Percentiles rank a stretch among this genome's conserved stretches.
Evolutionary conservation across 2,888 invertebrate species (phyloP).

Genomic region (Allygus modestus): DNA sequence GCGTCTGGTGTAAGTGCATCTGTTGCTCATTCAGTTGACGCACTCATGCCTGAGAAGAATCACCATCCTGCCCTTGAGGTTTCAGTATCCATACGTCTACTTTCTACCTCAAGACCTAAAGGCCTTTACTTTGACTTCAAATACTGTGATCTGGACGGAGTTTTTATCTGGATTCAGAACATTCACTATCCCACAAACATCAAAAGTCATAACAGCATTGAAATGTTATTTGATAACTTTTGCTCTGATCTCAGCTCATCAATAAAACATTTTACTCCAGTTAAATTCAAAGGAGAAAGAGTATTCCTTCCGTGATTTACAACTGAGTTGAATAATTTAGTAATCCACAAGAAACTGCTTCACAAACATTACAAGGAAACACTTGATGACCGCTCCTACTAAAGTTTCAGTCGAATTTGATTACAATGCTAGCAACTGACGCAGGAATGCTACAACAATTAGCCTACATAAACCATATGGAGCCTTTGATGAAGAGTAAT

Average conservation of each 20-base stretch:
- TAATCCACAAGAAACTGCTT: background rate
- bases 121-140: background rate
- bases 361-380: background rate
- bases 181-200: background rate
- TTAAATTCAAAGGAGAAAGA: background rate
- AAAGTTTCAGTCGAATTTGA: background rate
- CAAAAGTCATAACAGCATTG: background rate
- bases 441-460: background rate
- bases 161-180: background rate
- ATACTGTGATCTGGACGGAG: background rate
- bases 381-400: constrained; percentile 6
- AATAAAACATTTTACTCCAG: background rate
- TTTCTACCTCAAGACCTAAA: too few relatives aligned
- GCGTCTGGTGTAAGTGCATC: background rate
- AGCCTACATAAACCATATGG: background rate
- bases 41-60: background rate
- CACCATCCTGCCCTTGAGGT: constrained; percentile 21
- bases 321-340: background rate
- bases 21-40: background rate
- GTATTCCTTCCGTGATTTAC: background rate
- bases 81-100: background rate
- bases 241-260: background rate
- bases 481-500: background rate
- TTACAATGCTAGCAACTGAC: background rate
- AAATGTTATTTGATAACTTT: background rate